Evolutionary conservation across 2,113 vertebrate genomes (phyloP).

Genomic region (Sceloporus undulatus): DNA sequence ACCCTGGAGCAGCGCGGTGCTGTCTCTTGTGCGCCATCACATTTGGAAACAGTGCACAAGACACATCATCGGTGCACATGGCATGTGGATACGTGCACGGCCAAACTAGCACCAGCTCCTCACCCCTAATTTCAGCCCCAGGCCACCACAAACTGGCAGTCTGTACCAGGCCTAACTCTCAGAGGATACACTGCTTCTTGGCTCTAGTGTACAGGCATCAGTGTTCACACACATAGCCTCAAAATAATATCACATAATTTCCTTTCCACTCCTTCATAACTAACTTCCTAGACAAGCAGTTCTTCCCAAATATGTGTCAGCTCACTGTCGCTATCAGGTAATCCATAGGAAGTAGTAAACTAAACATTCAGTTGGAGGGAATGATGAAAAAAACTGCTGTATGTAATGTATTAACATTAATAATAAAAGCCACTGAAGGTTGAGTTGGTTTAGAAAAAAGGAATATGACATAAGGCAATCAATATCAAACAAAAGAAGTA

Average conservation of each 20-base stretch:
- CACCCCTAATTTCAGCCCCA: too few relatives aligned
- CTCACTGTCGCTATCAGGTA: not conserved
- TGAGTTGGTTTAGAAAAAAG: not conserved
- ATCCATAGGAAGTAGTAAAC: not conserved
- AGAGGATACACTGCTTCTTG: not conserved
- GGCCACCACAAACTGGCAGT: too few relatives aligned
- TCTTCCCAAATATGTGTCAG: not conserved
- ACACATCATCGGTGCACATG: too few relatives aligned
- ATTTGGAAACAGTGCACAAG: too few relatives aligned
- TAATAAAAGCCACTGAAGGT: not conserved
- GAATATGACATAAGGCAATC: not conserved
- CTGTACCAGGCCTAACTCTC: not conserved
- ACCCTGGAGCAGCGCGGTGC: too few relatives aligned
- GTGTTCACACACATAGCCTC: not conserved
- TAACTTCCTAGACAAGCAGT: not conserved
- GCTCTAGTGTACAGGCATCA: not conserved
- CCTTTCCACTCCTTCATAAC: not conserved
- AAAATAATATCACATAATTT: not conserved
- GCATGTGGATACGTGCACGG: too few relatives aligned
- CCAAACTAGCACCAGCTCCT: too few relatives aligned
- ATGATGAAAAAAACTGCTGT: not conserved
- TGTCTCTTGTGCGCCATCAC: too few relatives aligned
- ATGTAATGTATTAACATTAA: too few relatives aligned
- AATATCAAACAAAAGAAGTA: not conserved
- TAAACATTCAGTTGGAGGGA: not conserved